Percentiles rank a stretch among this genome's conserved stretches.
These are phyloP conservation scores for Perca schrenkii DNA, from an alignment of 2,113 vertebrate genomes.

Conservation along the genomic window DNA sequence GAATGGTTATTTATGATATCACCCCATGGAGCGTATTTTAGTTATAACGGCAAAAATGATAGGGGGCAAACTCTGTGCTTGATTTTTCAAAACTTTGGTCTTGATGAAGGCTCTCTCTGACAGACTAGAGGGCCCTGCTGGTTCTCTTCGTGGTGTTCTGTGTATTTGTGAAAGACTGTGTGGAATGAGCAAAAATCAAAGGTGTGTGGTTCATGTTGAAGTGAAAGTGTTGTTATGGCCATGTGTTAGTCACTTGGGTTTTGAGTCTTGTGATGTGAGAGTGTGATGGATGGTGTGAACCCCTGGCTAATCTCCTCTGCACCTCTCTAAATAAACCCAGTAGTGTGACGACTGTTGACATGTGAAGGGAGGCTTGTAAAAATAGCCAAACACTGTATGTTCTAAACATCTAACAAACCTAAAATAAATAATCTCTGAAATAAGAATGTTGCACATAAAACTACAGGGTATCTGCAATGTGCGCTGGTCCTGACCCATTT, in stretches of 20 bases:
- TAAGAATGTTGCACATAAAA: neutral
- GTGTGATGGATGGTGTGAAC: slow-evolving; percentile 64
- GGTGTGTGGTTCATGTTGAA: too few species aligned
- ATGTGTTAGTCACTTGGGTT: neutral
- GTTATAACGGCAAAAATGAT: too few species aligned
- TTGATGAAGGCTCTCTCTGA: too few species aligned
- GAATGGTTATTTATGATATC: neutral
- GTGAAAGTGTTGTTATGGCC: neutral
- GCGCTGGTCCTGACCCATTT: too few species aligned
- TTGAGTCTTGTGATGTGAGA: neutral
- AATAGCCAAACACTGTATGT: slow-evolving; percentile 34
- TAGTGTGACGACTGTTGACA: slow-evolving; percentile 44
- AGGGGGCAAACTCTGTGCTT: too few species aligned
- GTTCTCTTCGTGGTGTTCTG: too few species aligned
- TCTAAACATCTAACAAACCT: neutral
- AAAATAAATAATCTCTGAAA: neutral
- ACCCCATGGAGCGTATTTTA: too few species aligned
- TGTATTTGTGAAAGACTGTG: too few species aligned
- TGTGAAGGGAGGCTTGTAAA: slow-evolving; percentile 46
- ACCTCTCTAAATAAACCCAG: slow-evolving; percentile 75
- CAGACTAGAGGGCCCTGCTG: too few species aligned
- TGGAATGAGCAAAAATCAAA: too few species aligned
- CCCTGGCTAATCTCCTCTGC: slow-evolving; percentile 59
- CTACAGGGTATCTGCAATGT: neutral
- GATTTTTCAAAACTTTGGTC: too few species aligned